phyloP scores from a whole-genome alignment of 2,888 invertebrate species.

The Drosophila meridiana region DNA sequence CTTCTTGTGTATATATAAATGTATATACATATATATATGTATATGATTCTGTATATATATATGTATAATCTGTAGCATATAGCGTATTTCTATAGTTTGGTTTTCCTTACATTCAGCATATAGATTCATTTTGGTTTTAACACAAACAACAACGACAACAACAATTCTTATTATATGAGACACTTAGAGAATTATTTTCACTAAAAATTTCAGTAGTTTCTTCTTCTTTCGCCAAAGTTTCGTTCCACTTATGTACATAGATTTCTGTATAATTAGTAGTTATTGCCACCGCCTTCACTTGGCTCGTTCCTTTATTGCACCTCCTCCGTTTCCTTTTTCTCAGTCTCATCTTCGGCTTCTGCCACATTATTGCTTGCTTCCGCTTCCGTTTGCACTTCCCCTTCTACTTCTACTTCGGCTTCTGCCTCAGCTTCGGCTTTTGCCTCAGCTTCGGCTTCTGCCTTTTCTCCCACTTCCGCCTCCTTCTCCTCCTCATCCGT shows the following conservation, averaged over 20 bases:
- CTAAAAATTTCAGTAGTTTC: background rate
- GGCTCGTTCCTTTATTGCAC: background rate
- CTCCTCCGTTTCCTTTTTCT: background rate
- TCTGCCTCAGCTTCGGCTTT: background rate
- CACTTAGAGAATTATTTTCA: background rate
- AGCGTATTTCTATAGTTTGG: slow-evolving; percentile 23
- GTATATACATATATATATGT: slow-evolving; percentile 7
- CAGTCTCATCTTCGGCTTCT: too few relatives aligned
- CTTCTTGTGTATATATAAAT: slow-evolving; percentile 7
- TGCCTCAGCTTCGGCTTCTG: background rate
- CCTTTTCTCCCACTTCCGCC: background rate
- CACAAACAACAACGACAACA: slow-evolving; percentile 43
- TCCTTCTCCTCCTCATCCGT: background rate
- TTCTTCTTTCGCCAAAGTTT: background rate
- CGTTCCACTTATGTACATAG: background rate
- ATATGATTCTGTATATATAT: background rate
- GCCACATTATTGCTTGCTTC: background rate
- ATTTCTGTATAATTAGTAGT: background rate
- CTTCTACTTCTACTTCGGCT: background rate
- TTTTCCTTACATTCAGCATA: slow-evolving; percentile 43
- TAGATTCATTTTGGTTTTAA: slow-evolving; percentile 33
- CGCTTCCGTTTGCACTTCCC: background rate
- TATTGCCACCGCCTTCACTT: background rate
- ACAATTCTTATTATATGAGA: slow-evolving; percentile 3
- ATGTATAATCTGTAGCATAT: slow-evolving; percentile 8